phyloP scores from a whole-genome alignment of 2,888 invertebrate genomes.

The Platycnemis pennipes region DNA sequence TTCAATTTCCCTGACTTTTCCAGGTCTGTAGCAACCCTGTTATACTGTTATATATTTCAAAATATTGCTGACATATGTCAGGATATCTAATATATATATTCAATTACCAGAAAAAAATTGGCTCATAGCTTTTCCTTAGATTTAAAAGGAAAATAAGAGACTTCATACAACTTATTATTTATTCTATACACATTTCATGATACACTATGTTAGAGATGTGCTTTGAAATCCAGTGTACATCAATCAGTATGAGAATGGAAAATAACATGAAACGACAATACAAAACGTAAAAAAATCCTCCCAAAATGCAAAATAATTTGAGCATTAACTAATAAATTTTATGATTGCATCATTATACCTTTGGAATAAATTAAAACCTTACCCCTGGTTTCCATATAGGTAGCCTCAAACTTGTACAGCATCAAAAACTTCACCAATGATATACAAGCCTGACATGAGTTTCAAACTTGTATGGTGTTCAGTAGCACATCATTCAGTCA shows the following conservation, averaged over 20 bases:
- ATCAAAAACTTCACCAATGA: conserved; percentile 13
- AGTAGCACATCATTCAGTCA: conserved; percentile 45
- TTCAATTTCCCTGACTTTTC: too few species aligned
- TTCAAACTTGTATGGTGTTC: background rate
- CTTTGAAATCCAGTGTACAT: conserved; percentile 61
- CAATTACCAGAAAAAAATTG: too few species aligned
- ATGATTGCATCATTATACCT: background rate
- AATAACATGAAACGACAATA: conserved; percentile 29
- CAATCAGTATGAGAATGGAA: conserved; percentile 37
- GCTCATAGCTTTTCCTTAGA: background rate
- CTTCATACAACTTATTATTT: conserved; percentile 47
- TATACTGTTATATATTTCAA: too few species aligned
- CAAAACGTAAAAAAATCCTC: conserved; percentile 55
- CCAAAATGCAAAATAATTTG: conserved; percentile 58
- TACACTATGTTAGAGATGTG: conserved; percentile 65
- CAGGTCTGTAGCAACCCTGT: too few species aligned
- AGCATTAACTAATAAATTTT: conserved; percentile 59
- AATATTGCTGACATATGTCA: too few species aligned
- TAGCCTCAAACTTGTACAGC: background rate
- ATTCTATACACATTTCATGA: conserved; percentile 65
- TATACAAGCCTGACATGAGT: background rate
- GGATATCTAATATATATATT: too few species aligned
- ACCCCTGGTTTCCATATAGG: background rate
- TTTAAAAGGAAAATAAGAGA: background rate
- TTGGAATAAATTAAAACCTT: conserved; percentile 29